Conservation (phyloP, 2,113 vertebrate species). For the Atrichornis clamosus region DNA sequence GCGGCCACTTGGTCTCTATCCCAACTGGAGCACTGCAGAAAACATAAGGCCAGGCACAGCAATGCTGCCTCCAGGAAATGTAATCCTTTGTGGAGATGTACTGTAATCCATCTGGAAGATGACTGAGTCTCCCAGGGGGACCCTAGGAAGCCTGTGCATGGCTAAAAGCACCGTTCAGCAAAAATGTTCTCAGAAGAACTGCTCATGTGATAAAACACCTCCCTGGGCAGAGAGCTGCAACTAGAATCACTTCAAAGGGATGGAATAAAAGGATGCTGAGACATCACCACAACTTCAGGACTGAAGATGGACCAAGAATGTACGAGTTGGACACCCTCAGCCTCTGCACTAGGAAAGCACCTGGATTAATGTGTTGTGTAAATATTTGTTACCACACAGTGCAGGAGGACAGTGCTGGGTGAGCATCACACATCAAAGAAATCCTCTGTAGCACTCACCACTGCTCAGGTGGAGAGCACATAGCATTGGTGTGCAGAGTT, state of each 20-base stretch:
- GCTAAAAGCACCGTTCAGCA: conserved; percentile 3
- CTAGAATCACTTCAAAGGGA: background rate
- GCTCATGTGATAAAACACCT: background rate
- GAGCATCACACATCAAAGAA: background rate
- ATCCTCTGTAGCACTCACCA: background rate
- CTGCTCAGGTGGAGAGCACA: background rate
- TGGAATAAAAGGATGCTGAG: background rate
- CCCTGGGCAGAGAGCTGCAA: background rate
- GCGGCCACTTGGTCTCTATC: background rate
- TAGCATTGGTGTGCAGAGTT: background rate
- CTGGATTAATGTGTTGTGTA: background rate
- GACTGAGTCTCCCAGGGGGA: background rate
- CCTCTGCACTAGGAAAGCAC: background rate
- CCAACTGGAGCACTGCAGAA: background rate
- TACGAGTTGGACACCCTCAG: background rate
- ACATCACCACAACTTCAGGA: background rate
- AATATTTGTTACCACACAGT: background rate
- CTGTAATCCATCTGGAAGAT: conserved; percentile 37
- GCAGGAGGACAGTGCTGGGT: background rate
- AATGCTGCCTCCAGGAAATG: background rate
- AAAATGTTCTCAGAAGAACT: conserved; percentile 27
- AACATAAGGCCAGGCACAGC: background rate
- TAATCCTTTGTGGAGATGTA: conserved; percentile 21
- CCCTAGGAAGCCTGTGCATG: background rate
- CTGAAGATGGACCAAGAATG: background rate